Conservation (phyloP, 2,797 vertebrate species). For the Muraenolepis orangiensis region DNA sequence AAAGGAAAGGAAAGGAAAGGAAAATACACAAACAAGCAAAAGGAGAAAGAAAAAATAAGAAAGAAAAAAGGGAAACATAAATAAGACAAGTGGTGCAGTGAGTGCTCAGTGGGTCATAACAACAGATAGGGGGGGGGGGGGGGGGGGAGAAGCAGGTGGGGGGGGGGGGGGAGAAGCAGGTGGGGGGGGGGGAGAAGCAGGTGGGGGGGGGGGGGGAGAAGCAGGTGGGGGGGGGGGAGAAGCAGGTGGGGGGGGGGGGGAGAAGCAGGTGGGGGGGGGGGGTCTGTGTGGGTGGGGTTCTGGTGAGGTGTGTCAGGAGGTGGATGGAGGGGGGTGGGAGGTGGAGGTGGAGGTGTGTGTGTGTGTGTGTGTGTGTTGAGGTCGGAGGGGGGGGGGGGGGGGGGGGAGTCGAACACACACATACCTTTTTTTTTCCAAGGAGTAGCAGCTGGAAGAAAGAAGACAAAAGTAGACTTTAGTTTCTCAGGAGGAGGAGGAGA, state of each 20-base stretch:
- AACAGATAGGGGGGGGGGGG: no score
- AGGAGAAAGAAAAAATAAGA: no score
- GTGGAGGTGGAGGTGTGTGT: neutral
- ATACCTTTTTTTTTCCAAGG: constrained; percentile 95
- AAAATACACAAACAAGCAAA: constrained; percentile 10
- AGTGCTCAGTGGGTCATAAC: no score
- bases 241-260: no score
- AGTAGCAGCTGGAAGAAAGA: constrained; percentile 79
- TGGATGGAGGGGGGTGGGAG: constrained; percentile 17
- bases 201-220: no score
- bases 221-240: no score
- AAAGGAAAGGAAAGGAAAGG: constrained; percentile 22
- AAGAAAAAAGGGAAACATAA: constrained; percentile 17
- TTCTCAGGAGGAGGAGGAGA: constrained; percentile 56
- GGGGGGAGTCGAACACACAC: no score
- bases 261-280: no score
- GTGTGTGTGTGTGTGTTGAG: neutral
- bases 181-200: no score
- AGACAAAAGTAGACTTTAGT: constrained; percentile 69
- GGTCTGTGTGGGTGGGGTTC: neutral
- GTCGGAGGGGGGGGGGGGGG: constrained; percentile 18
- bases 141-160: no score
- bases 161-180: no score
- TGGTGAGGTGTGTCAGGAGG: constrained; percentile 4
- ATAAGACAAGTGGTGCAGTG: neutral